These are phyloP conservation scores for Dendroctonus ponderosae DNA, from an alignment of 1,140 invertebrate species.

Conservation along the genomic window DNA sequence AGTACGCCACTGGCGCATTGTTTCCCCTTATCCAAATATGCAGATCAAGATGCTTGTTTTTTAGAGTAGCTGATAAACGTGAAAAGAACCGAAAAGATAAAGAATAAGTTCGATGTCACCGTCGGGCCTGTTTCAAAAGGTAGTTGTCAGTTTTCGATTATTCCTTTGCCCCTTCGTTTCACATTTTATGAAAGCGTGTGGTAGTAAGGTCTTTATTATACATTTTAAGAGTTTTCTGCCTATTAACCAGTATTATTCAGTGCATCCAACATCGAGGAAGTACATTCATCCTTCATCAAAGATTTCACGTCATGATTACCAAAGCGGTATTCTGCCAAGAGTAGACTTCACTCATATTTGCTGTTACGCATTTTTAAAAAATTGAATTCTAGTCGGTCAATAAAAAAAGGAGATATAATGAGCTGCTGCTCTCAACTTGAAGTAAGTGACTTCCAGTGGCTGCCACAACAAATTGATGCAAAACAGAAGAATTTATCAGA, in stretches of 20 bases:
- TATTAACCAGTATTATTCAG: no score
- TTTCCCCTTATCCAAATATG: slow-evolving; percentile 11
- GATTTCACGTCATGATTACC: no score
- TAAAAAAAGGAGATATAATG: slow-evolving; percentile 11
- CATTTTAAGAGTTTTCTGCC: no score
- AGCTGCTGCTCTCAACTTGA: slow-evolving; percentile 9
- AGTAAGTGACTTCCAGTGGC: slow-evolving; percentile 29
- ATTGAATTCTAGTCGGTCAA: slow-evolving; percentile 4
- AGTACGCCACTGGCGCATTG: slow-evolving; percentile 10
- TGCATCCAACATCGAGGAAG: no score
- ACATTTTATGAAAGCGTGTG: not conserved
- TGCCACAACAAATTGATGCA: slow-evolving; percentile 35
- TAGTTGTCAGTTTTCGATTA: slow-evolving; percentile 8
- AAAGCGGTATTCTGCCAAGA: no score
- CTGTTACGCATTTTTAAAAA: slow-evolving; percentile 1
- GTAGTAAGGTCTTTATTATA: no score
- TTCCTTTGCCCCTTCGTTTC: slow-evolving; percentile 1
- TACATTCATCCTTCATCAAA: no score
- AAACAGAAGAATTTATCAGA: slow-evolving; percentile 33
- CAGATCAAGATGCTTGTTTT: slow-evolving; percentile 22
- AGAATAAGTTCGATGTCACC: slow-evolving; percentile 10
- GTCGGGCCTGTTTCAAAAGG: slow-evolving; percentile 16
- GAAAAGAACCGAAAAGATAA: slow-evolving; percentile 20
- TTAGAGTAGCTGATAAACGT: slow-evolving; percentile 16
- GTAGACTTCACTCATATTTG: slow-evolving; percentile 10